phyloP scores from a whole-genome alignment of 1,140 invertebrate genomes.

The Chymomyza costata region DNA sequence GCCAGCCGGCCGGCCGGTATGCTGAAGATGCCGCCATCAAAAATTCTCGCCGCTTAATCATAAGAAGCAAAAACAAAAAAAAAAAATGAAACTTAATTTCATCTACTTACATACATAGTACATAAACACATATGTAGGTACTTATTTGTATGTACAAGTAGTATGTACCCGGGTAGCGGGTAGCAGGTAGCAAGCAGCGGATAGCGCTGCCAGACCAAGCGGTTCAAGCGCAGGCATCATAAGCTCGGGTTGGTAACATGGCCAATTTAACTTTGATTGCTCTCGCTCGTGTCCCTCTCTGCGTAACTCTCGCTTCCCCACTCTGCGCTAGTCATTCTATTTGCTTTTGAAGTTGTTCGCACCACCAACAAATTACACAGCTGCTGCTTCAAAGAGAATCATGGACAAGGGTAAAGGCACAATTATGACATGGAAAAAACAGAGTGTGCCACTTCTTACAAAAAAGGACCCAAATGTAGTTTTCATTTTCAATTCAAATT shows the following conservation, averaged over 20 bases:
- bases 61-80: constrained; percentile 29
- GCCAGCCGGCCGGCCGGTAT: neutral
- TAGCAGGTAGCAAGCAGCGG: neutral
- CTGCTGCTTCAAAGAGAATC: constrained; percentile 7
- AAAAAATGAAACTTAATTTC: constrained; percentile 43
- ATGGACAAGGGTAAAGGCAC: neutral
- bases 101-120: constrained; percentile 55
- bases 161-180: constrained; percentile 4
- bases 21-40: constrained; percentile 30
- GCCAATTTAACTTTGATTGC: constrained; percentile 51
- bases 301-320: neutral
- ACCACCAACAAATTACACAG: constrained; percentile 38
- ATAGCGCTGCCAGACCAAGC: neutral
- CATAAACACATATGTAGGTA: neutral
- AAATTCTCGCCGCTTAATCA: constrained; percentile 64
- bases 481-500: too few species aligned
- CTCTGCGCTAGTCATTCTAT: constrained; percentile 25
- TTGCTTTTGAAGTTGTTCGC: constrained; percentile 57
- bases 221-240: neutral
- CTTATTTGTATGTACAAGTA: constrained; percentile 3
- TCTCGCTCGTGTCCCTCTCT: constrained; percentile 8
- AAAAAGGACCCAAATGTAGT: too few species aligned
- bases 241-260: constrained; percentile 43
- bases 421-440: constrained; percentile 8
- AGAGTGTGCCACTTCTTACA: too few species aligned